Evolutionary conservation across 2,888 invertebrate species (phyloP).

Genomic region (Tuta absoluta): DNA sequence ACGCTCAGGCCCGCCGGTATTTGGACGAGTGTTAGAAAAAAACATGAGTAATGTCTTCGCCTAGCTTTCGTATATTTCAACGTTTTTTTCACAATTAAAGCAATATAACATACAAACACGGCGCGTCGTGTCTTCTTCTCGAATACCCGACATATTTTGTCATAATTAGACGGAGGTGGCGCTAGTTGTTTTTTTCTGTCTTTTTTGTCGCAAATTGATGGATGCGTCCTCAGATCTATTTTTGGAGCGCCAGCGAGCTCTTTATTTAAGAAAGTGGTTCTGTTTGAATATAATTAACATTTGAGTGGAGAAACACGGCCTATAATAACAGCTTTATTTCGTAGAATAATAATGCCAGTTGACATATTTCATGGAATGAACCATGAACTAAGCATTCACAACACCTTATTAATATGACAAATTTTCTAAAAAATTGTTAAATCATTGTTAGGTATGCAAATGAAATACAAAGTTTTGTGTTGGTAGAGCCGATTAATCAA

Average conservation of each 20-base stretch:
- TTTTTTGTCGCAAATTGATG: conserved; percentile 50
- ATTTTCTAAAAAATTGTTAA: too few relatives aligned
- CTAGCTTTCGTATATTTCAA: conserved; percentile 1
- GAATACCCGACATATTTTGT: conserved; percentile 73
- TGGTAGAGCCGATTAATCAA: neutral
- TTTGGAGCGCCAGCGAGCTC: conserved; percentile 6
- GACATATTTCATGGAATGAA: too few relatives aligned
- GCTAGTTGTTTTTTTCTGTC: conserved; percentile 54
- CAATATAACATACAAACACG: conserved; percentile 14
- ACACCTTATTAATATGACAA: too few relatives aligned
- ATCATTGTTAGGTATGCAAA: too few relatives aligned
- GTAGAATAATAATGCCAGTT: too few relatives aligned
- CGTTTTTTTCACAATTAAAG: neutral
- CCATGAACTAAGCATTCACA: too few relatives aligned
- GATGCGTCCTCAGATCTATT: conserved; percentile 29
- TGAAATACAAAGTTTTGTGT: too few relatives aligned
- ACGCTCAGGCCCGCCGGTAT: neutral
- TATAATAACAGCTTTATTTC: too few relatives aligned
- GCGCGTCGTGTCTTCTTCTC: conserved; percentile 49
- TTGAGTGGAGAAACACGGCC: too few relatives aligned
- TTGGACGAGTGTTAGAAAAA: neutral
- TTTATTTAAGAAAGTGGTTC: neutral
- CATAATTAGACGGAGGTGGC: conserved; percentile 70
- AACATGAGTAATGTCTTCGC: neutral
- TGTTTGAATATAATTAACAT: too few relatives aligned